Base-by-base conservation (phyloP, 2,113 vertebrate genomes). In the Amphilophus citrinellus region DNA sequence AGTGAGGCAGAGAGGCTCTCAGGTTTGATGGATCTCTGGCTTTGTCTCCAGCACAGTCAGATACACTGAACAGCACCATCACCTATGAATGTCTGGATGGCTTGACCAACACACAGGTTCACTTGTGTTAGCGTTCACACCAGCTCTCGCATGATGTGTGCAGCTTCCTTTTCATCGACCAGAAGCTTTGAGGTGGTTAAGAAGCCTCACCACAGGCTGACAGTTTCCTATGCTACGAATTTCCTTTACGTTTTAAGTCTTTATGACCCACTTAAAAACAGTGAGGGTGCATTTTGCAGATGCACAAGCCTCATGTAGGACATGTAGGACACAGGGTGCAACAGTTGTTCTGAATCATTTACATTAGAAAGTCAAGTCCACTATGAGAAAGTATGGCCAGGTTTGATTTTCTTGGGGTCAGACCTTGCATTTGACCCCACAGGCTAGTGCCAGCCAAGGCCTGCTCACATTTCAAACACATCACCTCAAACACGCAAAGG, bases 391-490 rank as follows among this genome's bases (percentile, higher is more conserved):
- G 76, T 82, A 68, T 27, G 78, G 76, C 37, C 24, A 71, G 37
- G 37, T 50, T 77, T 87, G 73, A 63, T 61, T 59, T 61, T 80
- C 61, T 77, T 11, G 3, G 79, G 87, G 91, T 90, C 84, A 88
- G 82, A 80, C 84, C 77, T 73, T 78, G 59, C 58, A 57, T 75
- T 78, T 73, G 62, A 85, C 78, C 89, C 79, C 50, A 47, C 63
- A 75, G 73, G 77, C 81, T 60, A 13, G 82, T 93, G 82, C 88
- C 90, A 87, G 79, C 88, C 76, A 24, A 83, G 62, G 60, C 39
- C 61, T 1, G 22, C 68, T 90, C 85, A 79, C 66, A 76, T 93
- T 91, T 90, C 88, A 87, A 90, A 92, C 85, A 65, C 80, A 90
- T 85, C 77, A 50, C 20, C 17, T 78, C 61, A 84, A 88, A 90